Evolutionary conservation across 2,113 vertebrate species (phyloP).

Genomic region (Muntiacus muntjak): DNA sequence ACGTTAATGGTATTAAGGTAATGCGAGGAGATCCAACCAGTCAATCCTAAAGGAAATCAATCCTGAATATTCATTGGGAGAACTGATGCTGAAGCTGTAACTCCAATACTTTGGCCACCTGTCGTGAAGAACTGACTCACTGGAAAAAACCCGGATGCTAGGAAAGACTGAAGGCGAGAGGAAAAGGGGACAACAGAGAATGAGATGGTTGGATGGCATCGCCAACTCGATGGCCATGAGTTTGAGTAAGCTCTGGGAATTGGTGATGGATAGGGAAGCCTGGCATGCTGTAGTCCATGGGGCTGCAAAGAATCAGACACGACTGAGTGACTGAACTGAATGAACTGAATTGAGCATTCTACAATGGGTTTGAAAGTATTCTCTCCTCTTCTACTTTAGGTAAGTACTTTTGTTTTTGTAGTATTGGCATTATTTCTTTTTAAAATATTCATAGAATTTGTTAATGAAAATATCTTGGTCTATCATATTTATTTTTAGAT

Average conservation of each 20-base stretch:
- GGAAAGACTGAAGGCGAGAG: rapidly evolving
- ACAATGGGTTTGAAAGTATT: not conserved
- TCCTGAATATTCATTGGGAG: not conserved
- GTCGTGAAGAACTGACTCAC: not conserved
- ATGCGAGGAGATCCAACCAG: not conserved
- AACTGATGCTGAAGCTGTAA: not conserved
- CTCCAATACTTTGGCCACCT: not conserved
- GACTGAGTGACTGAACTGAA: not conserved
- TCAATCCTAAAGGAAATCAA: not conserved
- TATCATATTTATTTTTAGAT: not conserved
- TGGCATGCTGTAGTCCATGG: not conserved
- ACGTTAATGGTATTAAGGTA: not conserved
- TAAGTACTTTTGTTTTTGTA: not conserved
- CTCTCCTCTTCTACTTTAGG: not conserved
- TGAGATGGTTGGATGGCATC: not conserved
- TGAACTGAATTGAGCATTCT: not conserved
- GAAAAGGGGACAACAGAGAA: not conserved
- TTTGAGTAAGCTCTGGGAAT: not conserved
- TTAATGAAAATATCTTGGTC: not conserved
- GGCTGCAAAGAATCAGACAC: rapidly evolving
- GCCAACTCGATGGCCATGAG: not conserved
- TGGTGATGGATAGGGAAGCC: not conserved
- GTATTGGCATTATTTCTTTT: not conserved
- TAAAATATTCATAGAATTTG: not conserved
- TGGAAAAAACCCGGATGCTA: not conserved